Percentiles rank a stretch among this genome's conserved stretches.
These are phyloP conservation scores for Pseudachorutes palmiensis DNA, from an alignment of 1,140 invertebrate species.

Conservation along the genomic window DNA sequence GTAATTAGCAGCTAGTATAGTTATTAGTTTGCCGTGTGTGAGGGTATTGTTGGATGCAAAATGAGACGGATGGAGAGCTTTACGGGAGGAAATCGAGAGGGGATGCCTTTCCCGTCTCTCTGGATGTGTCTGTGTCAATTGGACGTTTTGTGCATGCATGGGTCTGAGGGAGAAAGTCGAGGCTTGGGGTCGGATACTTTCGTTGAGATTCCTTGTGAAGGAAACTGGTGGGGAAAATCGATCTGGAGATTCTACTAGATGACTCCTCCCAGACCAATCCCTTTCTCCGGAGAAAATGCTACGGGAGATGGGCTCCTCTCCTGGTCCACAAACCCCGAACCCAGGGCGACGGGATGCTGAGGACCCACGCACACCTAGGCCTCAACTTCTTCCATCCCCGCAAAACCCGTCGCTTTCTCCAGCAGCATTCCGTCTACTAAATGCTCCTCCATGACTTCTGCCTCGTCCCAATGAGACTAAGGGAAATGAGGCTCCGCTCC, in stretches of 20 bases:
- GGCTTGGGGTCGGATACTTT: constrained; percentile 2
- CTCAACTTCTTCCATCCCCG: too few relatives aligned
- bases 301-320: not conserved
- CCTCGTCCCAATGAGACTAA: too few relatives aligned
- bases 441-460: too few relatives aligned
- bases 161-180: not conserved
- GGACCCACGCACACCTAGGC: not conserved
- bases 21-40: too few relatives aligned
- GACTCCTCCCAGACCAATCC: constrained; percentile 13
- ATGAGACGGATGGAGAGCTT: not conserved
- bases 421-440: too few relatives aligned
- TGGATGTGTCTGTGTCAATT: constrained; percentile 8
- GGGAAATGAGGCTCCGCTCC: not conserved
- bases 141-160: constrained; percentile 3
- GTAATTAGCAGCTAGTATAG: too few relatives aligned
- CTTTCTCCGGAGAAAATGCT: not conserved
- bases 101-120: constrained; percentile 1
- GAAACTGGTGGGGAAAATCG: constrained; percentile 1
- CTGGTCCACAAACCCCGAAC: not conserved
- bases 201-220: not conserved
- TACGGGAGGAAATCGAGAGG: not conserved
- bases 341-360: not conserved
- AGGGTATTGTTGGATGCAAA: too few relatives aligned
- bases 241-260: constrained; percentile 7
- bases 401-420: too few relatives aligned